These are phyloP conservation scores for Dipodomys ordii DNA, from an alignment of 2,113 vertebrate species.

Conservation along the genomic window DNA sequence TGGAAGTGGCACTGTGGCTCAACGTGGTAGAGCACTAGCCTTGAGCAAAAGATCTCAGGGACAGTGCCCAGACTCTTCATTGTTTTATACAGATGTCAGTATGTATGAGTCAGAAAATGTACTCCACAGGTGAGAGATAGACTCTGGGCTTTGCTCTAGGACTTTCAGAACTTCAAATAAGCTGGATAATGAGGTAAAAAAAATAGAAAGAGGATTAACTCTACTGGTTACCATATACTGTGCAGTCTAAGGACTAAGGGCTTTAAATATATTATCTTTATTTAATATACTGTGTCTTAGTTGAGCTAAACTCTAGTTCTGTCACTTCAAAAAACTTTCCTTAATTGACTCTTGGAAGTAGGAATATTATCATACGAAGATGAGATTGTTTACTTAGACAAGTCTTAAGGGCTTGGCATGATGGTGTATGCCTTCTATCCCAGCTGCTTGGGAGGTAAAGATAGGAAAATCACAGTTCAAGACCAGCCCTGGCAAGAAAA, in stretches of 20 bases:
- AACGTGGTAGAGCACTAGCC: too few relatives aligned
- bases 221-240: not conserved
- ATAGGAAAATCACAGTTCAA: too few relatives aligned
- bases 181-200: not conserved
- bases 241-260: not conserved
- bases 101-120: not conserved
- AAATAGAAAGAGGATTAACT: not conserved
- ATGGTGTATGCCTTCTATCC: too few relatives aligned
- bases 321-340: conserved; percentile 3
- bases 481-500: too few relatives aligned
- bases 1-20: too few relatives aligned
- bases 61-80: too few relatives aligned
- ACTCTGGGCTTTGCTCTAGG: not conserved
- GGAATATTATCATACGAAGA: not conserved
- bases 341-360: not conserved
- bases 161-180: not conserved
- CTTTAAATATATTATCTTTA: not conserved
- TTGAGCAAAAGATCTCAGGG: too few relatives aligned
- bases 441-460: too few relatives aligned
- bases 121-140: not conserved
- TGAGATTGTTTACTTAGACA: not conserved
- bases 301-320: not conserved
- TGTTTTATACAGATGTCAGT: too few relatives aligned
- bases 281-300: not conserved
- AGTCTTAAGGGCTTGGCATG: not conserved